These are phyloP conservation scores for Polylopha cassiicola DNA, from an alignment of 2,888 invertebrate genomes.

Conservation along the genomic window DNA sequence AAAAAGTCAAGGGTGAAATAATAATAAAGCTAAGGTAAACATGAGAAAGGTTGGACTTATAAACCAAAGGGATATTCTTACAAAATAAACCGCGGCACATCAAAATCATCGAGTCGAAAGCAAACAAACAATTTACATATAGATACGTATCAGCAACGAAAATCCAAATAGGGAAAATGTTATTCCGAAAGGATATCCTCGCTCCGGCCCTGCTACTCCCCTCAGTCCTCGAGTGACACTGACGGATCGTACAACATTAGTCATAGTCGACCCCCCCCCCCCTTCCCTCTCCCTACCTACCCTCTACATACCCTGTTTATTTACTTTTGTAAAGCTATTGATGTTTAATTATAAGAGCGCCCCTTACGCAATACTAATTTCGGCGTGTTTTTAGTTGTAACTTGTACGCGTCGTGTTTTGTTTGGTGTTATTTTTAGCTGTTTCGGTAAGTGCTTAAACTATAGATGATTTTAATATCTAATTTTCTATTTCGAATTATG, in stretches of 20 bases:
- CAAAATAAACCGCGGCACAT: constrained; percentile 13
- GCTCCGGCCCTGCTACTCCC: constrained; percentile 70
- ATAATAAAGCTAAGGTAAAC: too few relatives aligned
- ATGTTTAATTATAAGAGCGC: constrained; percentile 74
- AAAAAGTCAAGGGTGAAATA: too few relatives aligned
- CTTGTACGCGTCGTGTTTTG: constrained; percentile 55
- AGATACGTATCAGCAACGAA: constrained; percentile 56
- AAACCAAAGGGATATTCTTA: not conserved
- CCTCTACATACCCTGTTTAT: constrained; percentile 71
- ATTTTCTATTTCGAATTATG: too few relatives aligned
- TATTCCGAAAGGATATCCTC: constrained; percentile 64
- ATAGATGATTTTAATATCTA: too few relatives aligned
- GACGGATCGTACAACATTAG: constrained; percentile 83
- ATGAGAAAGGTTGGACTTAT: too few relatives aligned
- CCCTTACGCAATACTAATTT: constrained; percentile 66
- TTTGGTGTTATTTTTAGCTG: constrained; percentile 38
- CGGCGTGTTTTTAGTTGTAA: too few relatives aligned
- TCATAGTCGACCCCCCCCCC: constrained; percentile 78
- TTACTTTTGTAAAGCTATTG: constrained; percentile 77
- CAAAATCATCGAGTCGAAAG: constrained; percentile 31
- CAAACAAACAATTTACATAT: constrained; percentile 62
- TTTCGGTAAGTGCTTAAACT: constrained; percentile 28
- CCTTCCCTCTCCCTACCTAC: constrained; percentile 63
- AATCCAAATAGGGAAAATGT: constrained; percentile 63
- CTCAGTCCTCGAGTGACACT: constrained; percentile 77